phyloP scores from a whole-genome alignment of 2,797 vertebrate genomes.

The Botia kubotai region DNA sequence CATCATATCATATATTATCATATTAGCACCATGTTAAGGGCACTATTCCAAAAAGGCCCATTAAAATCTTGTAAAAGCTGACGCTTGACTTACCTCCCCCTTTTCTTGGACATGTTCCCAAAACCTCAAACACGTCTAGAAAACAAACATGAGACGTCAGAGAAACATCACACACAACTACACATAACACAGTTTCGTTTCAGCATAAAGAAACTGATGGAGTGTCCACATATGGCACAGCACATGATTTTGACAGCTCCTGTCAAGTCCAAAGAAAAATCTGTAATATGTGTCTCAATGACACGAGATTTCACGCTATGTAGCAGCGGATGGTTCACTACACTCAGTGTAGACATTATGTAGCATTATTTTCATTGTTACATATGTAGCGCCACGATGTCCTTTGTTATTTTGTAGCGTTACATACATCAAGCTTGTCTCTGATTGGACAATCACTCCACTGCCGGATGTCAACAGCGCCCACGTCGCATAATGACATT shows the following conservation, averaged over 20 bases:
- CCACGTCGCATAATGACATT: constrained; percentile 53
- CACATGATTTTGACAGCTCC: constrained; percentile 14
- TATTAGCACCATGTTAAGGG: no score
- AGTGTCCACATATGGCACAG: neutral
- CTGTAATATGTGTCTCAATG: neutral
- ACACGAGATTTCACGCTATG: neutral
- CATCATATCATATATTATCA: no score
- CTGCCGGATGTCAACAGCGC: constrained; percentile 77
- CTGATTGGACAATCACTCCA: constrained; percentile 46
- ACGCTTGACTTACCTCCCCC: constrained; percentile 75
- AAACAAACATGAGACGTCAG: constrained; percentile 58
- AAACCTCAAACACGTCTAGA: constrained; percentile 76
- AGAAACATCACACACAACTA: neutral
- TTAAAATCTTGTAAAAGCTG: no score
- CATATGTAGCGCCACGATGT: constrained; percentile 1
- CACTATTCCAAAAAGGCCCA: no score
- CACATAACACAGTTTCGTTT: constrained; percentile 10
- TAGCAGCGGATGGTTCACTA: neutral
- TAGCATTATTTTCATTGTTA: neutral
- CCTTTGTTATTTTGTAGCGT: constrained; percentile 27
- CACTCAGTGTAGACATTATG: neutral
- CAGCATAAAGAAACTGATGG: constrained; percentile 3
- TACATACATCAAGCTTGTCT: constrained; percentile 4
- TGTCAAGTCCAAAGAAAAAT: neutral
- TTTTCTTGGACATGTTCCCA: constrained; percentile 88